Evolutionary conservation across 2,888 invertebrate genomes (phyloP), one percentile per base, ranked within the genome.

Genomic region (Drosophila phalerata): DNA sequence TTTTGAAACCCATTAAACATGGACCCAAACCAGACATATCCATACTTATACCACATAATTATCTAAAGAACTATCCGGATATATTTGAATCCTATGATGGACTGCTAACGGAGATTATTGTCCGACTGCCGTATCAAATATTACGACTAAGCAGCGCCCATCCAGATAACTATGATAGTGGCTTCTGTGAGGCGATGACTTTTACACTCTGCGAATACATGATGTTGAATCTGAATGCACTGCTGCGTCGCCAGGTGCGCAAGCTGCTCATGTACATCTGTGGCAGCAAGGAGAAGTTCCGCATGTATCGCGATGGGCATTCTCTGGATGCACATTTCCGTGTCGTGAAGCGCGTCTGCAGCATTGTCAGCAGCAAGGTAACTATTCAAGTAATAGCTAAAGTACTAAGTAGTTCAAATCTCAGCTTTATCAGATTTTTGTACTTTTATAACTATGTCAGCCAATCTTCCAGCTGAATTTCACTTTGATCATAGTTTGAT

Each of bases 71-170:
- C 92, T 96, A 97, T 0, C 95, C 96, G 53, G 98, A 99, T 91
- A 96, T 99, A 34, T 98, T 99, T 91, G 97, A 98, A 91, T 97
- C 97, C 71, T 98, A 98, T 92, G 97, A 97, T 10, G 97, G 97
- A 77, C 94, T 99, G n/a, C 93, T 99, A 25, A 98, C 99, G 58
- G 99, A 99, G 93, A 97, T 99, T 95, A 97, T 97, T 0, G 94
- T 99, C 10, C 94, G 98, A 19, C 93, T 99, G 63, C 98, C 99
- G 0, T 98, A 98, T 91, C 98, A 98, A 94, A 97, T 98, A 28
- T 69, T 93, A 40, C 91, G 93, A 34, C 69, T 93, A 6, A 92
- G 92, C 30, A 90, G 92, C 34, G 91, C 90, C 2, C 92, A 92
- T 80, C 92, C 92, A 28, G 91, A 92, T 34, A 91, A 90, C 9